Percentiles rank a stretch among this genome's conserved stretches.
These are phyloP conservation scores for Ectropis grisescens DNA, from an alignment of 1,140 invertebrate genomes.

Conservation along the genomic window DNA sequence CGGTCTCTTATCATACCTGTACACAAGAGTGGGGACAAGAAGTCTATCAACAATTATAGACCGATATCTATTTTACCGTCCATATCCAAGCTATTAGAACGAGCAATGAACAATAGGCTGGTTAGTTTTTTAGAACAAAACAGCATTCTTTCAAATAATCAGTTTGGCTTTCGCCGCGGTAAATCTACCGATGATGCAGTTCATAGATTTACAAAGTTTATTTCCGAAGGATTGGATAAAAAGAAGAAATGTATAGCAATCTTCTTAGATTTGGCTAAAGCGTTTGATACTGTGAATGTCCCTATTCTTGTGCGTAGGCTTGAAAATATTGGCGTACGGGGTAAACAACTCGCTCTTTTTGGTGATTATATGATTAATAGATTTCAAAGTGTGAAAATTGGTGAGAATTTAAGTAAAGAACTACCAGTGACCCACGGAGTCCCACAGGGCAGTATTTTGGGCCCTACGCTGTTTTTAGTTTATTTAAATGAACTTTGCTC, in stretches of 20 bases:
- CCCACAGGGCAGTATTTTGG: no score
- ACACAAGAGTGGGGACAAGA: background rate
- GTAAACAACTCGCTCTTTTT: background rate
- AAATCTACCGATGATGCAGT: conserved; percentile 7
- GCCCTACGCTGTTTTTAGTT: no score
- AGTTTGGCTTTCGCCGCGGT: background rate
- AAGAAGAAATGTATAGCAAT: background rate
- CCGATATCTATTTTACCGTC: background rate
- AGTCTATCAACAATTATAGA: background rate
- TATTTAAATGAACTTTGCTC: no score
- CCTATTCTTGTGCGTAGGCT: background rate
- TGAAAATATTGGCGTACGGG: background rate
- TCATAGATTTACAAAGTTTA: background rate
- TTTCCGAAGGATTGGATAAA: background rate
- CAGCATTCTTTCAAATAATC: background rate
- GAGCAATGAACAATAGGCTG: background rate
- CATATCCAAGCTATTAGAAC: background rate
- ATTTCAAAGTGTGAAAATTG: background rate
- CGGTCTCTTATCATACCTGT: background rate
- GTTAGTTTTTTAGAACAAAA: background rate
- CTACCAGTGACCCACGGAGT: no score
- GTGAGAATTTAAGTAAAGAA: background rate
- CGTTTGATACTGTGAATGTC: background rate
- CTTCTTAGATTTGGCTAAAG: background rate
- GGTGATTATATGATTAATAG: background rate